phyloP scores from a whole-genome alignment of 2,113 vertebrate species.

The Camelus dromedarius region DNA sequence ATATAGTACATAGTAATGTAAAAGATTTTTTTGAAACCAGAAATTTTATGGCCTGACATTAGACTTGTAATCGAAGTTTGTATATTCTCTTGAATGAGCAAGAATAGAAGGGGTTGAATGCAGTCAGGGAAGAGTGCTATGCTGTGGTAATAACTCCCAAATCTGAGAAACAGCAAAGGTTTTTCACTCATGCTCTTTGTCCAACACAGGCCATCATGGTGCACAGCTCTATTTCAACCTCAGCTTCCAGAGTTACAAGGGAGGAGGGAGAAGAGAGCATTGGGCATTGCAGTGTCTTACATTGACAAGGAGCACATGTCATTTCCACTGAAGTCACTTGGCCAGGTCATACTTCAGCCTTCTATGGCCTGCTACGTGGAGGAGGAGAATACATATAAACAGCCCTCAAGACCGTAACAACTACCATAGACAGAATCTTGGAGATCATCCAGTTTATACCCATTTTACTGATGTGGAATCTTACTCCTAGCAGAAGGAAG shows the following conservation, averaged over 20 bases:
- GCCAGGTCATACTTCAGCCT: background rate
- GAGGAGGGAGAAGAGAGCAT: background rate
- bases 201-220: no score
- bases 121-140: background rate
- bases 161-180: background rate
- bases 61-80: background rate
- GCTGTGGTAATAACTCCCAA: background rate
- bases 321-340: background rate
- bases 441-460: background rate
- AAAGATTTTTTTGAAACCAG: slow-evolving; percentile 71
- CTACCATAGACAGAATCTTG: background rate
- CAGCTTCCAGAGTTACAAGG: background rate
- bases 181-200: background rate
- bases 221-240: background rate
- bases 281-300: fast-evolving
- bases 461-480: background rate
- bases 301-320: background rate
- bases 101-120: background rate
- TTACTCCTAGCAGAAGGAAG: background rate
- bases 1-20: slow-evolving; percentile 51
- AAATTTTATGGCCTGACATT: slow-evolving; percentile 52
- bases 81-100: slow-evolving; percentile 57
- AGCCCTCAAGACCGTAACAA: background rate
- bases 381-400: background rate
- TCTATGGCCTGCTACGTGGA: background rate